Evolutionary conservation across 2,113 vertebrate genomes (phyloP), one percentile per base, ranked within the genome.

Genomic region (Bos javanicus): DNA sequence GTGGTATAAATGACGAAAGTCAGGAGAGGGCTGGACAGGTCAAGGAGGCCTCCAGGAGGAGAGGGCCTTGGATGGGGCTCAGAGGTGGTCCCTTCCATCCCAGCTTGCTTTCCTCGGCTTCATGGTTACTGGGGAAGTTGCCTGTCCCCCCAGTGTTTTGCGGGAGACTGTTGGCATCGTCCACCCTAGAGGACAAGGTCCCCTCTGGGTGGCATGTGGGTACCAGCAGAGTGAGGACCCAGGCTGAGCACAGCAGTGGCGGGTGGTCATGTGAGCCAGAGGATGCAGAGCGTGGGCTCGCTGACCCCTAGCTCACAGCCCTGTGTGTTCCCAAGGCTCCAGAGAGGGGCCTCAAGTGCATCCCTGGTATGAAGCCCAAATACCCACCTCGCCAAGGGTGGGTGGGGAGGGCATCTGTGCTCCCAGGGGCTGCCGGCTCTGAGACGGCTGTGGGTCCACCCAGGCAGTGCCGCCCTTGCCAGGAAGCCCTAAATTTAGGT

Each of bases 401-500:
- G 67, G 23, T 15, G 74, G 60, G 87, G 43, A 57, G 81, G 92
- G 92, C 88, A 82, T 91, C 80, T 97, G 94, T 60, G 52, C 46
- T 19, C 76, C 83, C 64, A 15, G 5, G 67, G 83, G 93, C 94
- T 94, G 87, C 94, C 54, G 71, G 90, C 97, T 92, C 90, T 28
- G 39, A 84, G 90, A 54, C 56, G 94, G 76, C 97, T 50, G 11
- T 56, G 91, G 57, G 97, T 96, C 96, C 97, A 91, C 93, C 96
- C 95, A 88, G 76, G 92, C 93, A 80, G 54, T 9, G 94, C 83
- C 9, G 2, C 97, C 97, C 97, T 96, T 98, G 97, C 97, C 98
- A 98, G 96, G 98, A 98, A 98, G 97, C 96, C 98, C 97, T 99
- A 98, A 98, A 98, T 98, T 98, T 98, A 98, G 98, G 96, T 97